Evolutionary conservation across 1,140 invertebrate genomes (phyloP).

Genomic region (Trachymyrmex cornetzi): DNA sequence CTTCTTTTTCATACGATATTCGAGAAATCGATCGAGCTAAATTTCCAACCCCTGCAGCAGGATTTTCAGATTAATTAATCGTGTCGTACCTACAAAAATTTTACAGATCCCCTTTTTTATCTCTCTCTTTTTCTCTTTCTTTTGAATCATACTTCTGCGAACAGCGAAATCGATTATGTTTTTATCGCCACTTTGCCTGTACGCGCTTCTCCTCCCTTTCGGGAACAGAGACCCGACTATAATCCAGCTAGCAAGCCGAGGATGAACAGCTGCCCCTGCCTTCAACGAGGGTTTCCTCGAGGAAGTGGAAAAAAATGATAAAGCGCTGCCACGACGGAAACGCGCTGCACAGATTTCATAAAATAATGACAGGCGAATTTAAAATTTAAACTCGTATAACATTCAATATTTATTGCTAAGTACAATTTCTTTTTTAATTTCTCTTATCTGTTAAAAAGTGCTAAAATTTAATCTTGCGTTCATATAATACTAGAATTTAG

Average conservation of each 20-base stretch:
- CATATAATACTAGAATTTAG: background rate
- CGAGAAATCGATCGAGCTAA: slow-evolving; percentile 40
- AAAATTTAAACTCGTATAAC: background rate
- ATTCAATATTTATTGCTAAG: background rate
- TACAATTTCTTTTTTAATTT: background rate
- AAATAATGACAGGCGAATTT: background rate
- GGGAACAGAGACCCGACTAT: slow-evolving; percentile 53
- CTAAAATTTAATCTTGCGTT: background rate
- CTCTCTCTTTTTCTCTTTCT: background rate
- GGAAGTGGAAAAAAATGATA: slow-evolving; percentile 30
- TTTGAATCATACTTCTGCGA: slow-evolving; percentile 7
- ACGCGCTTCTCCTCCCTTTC: slow-evolving; percentile 38
- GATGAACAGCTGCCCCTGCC: slow-evolving; percentile 55
- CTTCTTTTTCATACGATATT: background rate
- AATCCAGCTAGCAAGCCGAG: slow-evolving; percentile 42
- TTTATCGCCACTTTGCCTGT: slow-evolving; percentile 50
- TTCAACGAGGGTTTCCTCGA: slow-evolving; percentile 44
- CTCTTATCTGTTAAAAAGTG: background rate
- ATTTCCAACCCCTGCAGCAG: slow-evolving; percentile 17
- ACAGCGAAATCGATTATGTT: slow-evolving; percentile 61
- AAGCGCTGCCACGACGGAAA: slow-evolving; percentile 20
- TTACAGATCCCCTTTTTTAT: background rate
- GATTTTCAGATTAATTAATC: slow-evolving; percentile 58
- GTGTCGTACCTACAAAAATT: slow-evolving; percentile 27
- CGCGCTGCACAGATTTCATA: slow-evolving; percentile 15